Conservation (phyloP, 2,888 invertebrate genomes). For the Nephrotoma appendiculata region DNA sequence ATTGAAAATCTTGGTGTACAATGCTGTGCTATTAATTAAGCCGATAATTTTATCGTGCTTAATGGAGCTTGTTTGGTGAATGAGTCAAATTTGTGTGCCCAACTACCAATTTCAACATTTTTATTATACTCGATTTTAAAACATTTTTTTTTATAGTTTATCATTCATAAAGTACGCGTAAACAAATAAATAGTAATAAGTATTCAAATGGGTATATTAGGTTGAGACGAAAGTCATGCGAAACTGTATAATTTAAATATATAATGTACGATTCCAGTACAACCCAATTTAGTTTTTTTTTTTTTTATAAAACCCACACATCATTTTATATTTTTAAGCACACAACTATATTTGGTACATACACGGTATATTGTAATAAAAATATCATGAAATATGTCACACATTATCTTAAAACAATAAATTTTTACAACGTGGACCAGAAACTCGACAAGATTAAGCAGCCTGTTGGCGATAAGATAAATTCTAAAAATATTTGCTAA, state of each 20-base stretch:
- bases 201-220: background rate
- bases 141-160: background rate
- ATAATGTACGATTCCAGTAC: background rate
- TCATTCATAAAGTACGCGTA: background rate
- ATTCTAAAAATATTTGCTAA: background rate
- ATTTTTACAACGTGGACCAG: background rate
- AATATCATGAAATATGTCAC: background rate
- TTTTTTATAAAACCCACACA: background rate
- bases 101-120: background rate
- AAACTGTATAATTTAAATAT: background rate
- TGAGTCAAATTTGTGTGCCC: background rate
- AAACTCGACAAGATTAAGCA: background rate
- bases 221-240: background rate
- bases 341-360: background rate
- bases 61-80: background rate
- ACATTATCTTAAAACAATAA: background rate
- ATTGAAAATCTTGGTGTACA: background rate
- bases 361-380: background rate
- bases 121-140: background rate
- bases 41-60: background rate
- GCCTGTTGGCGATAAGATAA: background rate
- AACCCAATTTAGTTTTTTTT: background rate
- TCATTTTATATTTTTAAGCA: background rate
- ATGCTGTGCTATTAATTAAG: background rate
- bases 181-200: background rate